phyloP scores from a whole-genome alignment of 2,113 vertebrate species.

The Neolamprologus hecqui region DNA sequence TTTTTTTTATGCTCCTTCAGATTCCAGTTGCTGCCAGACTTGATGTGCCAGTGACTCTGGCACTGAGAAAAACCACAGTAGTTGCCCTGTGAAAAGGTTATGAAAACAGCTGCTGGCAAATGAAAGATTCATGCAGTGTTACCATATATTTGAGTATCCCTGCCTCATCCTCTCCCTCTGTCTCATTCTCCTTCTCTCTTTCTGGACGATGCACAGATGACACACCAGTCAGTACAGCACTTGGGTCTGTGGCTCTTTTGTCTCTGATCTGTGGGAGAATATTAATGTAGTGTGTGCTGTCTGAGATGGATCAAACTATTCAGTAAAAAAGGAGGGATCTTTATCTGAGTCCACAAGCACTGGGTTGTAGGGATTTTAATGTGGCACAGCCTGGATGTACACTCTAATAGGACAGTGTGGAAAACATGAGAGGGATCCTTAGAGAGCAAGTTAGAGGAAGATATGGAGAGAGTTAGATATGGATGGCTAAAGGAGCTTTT shows the following conservation, averaged over 20 bases:
- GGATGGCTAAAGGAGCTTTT: slow-evolving; percentile 25
- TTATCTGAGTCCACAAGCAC: slow-evolving; percentile 34
- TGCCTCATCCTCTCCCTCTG: neutral
- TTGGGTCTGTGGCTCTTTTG: slow-evolving; percentile 37
- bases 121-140: slow-evolving; percentile 58
- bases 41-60: slow-evolving; percentile 22
- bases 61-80: slow-evolving; percentile 18
- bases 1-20: neutral
- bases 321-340: slow-evolving; percentile 32
- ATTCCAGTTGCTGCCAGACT: slow-evolving; percentile 12
- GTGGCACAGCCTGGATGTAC: slow-evolving; percentile 39
- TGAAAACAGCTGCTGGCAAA: slow-evolving; percentile 54
- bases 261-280: slow-evolving; percentile 58
- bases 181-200: neutral
- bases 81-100: slow-evolving; percentile 44
- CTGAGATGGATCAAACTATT: slow-evolving; percentile 44
- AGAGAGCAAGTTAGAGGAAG: slow-evolving; percentile 28
- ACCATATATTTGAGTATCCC: slow-evolving; percentile 49
- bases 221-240: slow-evolving; percentile 41
- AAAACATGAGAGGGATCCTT: slow-evolving; percentile 46
- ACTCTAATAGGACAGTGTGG: slow-evolving; percentile 48
- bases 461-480: neutral
- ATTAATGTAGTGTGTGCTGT: slow-evolving; percentile 47
- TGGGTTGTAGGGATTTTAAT: slow-evolving; percentile 40
- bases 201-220: slow-evolving; percentile 48